Base-by-base conservation (phyloP, 2,113 vertebrate genomes). In the Poeciliopsis occidentalis region DNA sequence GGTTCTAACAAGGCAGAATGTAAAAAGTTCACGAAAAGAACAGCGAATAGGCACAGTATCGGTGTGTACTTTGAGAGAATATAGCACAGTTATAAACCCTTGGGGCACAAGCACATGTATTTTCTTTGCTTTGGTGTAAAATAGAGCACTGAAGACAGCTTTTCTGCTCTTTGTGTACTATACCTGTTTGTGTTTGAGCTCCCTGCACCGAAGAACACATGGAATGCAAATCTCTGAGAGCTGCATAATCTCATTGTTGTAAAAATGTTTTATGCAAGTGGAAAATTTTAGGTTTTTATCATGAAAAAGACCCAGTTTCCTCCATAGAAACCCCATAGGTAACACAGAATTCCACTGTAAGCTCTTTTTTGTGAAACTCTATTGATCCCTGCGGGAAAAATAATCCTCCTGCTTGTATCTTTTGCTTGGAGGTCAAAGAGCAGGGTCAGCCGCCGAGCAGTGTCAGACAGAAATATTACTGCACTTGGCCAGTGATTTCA, bases 391-490 rank as follows among this genome's bases (percentile, higher is more conserved):
- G 0, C 12, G 5, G 68, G 54, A 54, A 57, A 75, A 84, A 82
- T 73, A 75, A 75, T 85, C 67, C 67, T 71, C 80, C 76, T 81
- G 69, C 69, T 77, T 76, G 67, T 62, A 67, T 62, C 34, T 82
- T 80, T 76, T 83, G 41, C 37, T 30, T 63, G 60, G 34, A 84
- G 81, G 81, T 86, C 83, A 85, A 79, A 81, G 78, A 76, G 57
- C 78, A 67, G 69, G 80, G 73, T 78, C 72, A 67, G 76, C 27
- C 34, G 27, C 68, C 74, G 65, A 86, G 64, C 72, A 69, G 62
- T 32, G 79, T 75, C 68, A 64, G 66, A 71, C 32, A 51, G 68
- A 75, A 75, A 67, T 61, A 82, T 76, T 41, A 72, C 31, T 17
- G 17, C 57, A 24, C 39, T 10, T 57, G 13, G 30, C 13, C 68